These are phyloP conservation scores for Eunapius fragilis DNA, from an alignment of 37 sponge, comb jelly and placozoan species.

Conservation along the genomic window DNA sequence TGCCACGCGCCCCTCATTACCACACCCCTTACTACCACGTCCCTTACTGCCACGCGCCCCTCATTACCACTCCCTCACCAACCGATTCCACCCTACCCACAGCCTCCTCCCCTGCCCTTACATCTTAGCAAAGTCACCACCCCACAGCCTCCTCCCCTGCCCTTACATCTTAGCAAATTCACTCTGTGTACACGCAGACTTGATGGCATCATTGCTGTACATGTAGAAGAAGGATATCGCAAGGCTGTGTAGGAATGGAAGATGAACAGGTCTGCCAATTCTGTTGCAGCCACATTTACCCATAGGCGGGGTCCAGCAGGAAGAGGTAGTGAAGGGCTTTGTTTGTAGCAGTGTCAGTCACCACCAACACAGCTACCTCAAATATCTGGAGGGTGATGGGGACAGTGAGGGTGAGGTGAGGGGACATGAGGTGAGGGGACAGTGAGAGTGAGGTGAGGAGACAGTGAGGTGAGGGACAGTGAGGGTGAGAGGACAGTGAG, in stretches of 20 bases:
- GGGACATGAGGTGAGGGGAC: too few species aligned
- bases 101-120: neutral
- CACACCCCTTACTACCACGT: too few species aligned
- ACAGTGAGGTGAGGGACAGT: neutral
- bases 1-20: too few species aligned
- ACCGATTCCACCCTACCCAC: too few species aligned
- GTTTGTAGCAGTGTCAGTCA: neutral
- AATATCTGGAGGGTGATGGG: conserved; percentile 49
- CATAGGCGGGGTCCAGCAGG: conserved; percentile 60
- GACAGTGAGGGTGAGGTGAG: conserved; percentile 76
- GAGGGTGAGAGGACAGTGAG: conserved; percentile 68
- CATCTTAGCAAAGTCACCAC: conserved; percentile 1
- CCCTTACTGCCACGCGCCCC: too few species aligned
- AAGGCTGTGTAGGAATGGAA: conserved; percentile 10
- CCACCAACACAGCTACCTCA: neutral
- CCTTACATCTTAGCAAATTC: conserved; percentile 20
- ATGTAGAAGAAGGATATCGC: conserved; percentile 44
- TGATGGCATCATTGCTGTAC: conserved; percentile 52
- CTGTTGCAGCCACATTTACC: conserved; percentile 26
- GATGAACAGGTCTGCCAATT: neutral
- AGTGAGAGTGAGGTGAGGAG: neutral
- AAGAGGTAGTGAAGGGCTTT: conserved; percentile 68
- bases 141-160: neutral
- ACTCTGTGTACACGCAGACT: conserved; percentile 23
- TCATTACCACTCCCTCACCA: too few species aligned